phyloP scores from a whole-genome alignment of 2,113 vertebrate genomes.

The Ibidorhyncha struthersii region DNA sequence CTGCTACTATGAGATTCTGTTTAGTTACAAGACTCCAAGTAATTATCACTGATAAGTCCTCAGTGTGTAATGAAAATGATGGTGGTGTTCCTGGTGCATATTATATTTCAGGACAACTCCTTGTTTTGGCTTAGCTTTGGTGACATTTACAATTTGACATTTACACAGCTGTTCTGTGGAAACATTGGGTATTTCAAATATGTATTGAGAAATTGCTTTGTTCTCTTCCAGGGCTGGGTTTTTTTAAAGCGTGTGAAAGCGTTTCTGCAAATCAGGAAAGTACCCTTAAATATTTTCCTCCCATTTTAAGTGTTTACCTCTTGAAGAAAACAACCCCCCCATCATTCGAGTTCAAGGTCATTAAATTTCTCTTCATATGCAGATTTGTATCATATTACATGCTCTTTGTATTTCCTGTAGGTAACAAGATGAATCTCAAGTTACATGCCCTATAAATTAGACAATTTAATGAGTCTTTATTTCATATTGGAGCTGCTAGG shows the following conservation, averaged over 20 bases:
- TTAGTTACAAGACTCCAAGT: background rate
- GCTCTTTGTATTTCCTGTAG: background rate
- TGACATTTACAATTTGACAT: background rate
- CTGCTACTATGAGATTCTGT: background rate
- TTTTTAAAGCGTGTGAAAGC: background rate
- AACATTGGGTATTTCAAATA: background rate
- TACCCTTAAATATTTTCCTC: background rate
- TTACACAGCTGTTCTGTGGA: background rate
- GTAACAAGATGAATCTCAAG: background rate
- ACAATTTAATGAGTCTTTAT: background rate
- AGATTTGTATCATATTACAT: background rate
- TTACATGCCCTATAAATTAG: conserved; percentile 37
- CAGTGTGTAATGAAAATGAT: background rate
- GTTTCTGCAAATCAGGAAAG: background rate
- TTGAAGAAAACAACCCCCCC: background rate
- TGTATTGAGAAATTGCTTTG: conserved; percentile 8
- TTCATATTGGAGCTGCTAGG: background rate
- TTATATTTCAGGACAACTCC: background rate
- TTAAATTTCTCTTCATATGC: background rate
- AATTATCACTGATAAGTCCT: background rate
- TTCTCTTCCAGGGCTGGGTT: background rate
- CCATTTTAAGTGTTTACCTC: background rate
- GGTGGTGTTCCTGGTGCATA: background rate
- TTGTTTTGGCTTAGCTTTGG: background rate
- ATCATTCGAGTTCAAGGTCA: background rate